Evolutionary conservation across 2,113 vertebrate genomes (phyloP), one percentile per base, ranked within the genome.

Genomic region (Osmerus eperlanus): DNA sequence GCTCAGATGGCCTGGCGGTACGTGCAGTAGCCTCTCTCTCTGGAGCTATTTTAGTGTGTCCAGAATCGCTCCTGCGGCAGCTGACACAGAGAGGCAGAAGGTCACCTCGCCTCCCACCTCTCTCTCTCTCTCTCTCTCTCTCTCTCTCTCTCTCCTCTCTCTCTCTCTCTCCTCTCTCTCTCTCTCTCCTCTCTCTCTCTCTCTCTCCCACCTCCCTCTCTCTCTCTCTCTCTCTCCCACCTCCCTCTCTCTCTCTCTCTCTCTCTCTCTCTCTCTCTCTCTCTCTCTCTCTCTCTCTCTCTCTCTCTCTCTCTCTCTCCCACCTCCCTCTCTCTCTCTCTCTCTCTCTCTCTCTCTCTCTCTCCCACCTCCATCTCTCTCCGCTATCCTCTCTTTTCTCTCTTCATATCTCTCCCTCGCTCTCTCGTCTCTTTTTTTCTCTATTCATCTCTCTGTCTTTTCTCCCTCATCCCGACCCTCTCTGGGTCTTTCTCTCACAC

Each of bases 31-130:
- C 19, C 75, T 62, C 76, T 81, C 61, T 29, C 76, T 81, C 61
- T 69, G 70, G 23, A 71, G 77, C 84, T 83, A 79, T 84, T 86
- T 87, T 81, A 72, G 66, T 61, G 61, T 67, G 75, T 80, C 54
- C 36, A 70, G 67, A 47, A 60, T 11, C 36, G 8, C 68, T 79
- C 41, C 56, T 78, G 68, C 51, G 67, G 78, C 78, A 87, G 86
- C 86, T 89, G 89, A 89, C 67, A 76, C 61, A 61, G 54, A 23
- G 65, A 65, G 41, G 47, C 16, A 62, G 60, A 75, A 60, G 78
- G 73, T 76, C 73, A 76, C 61, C 52, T 7, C 54, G 16, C 36
- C 64, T 52, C 28, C 55, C 23, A 47, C 21, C 25, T 18, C 61
- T 63, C n/a, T 4, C 21, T 2, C 15, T 55, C 13, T 55, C 11